These are phyloP conservation scores for Rhizomys pruinosus DNA, from an alignment of 2,113 vertebrate species.

Conservation along the genomic window DNA sequence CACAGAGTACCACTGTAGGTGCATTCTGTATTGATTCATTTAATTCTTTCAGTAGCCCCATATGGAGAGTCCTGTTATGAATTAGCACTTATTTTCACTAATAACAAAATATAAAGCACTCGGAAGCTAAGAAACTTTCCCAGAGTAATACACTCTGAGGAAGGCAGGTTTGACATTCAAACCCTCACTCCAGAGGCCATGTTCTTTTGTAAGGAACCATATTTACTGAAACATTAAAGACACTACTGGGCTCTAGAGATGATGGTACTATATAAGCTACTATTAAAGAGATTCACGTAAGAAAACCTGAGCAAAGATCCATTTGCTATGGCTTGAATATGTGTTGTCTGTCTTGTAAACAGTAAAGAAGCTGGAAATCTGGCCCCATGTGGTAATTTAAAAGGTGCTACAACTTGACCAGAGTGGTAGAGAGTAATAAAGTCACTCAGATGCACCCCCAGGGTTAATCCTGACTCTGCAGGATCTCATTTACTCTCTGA, in stretches of 20 bases:
- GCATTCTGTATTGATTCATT: not conserved
- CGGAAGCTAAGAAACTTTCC: slow-evolving; percentile 27
- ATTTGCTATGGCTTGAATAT: not conserved
- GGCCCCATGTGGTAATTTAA: no score
- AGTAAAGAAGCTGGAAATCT: not conserved
- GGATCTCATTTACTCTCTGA: not conserved
- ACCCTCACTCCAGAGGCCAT: not conserved
- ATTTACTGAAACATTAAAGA: fast-evolving
- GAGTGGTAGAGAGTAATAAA: not conserved
- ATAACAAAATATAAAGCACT: slow-evolving; percentile 26
- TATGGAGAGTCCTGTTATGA: not conserved
- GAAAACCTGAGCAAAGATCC: not conserved
- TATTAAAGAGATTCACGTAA: slow-evolving; percentile 32
- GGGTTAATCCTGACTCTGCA: not conserved
- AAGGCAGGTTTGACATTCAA: not conserved
- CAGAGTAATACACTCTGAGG: not conserved
- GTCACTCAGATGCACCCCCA: not conserved
- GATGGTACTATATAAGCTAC: not conserved
- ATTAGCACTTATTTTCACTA: not conserved
- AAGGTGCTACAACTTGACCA: not conserved
- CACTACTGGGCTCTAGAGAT: not conserved
- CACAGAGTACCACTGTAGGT: not conserved
- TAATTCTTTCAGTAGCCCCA: not conserved
- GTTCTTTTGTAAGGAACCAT: not conserved
- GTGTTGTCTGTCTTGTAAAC: not conserved